phyloP scores from a whole-genome alignment of 2,113 vertebrate genomes.

The Donacobius atricapilla region DNA sequence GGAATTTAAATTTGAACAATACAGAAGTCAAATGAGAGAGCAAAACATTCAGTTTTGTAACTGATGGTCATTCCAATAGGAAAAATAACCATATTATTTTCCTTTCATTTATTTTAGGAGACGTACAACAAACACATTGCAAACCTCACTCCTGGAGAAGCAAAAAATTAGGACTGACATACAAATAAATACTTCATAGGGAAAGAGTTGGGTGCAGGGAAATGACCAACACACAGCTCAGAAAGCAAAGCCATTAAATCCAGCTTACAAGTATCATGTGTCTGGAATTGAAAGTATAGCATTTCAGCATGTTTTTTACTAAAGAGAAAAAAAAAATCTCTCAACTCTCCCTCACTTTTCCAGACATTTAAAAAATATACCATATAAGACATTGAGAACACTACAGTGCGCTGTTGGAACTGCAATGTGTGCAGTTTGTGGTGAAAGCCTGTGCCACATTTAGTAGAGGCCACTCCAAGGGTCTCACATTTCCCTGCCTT shows the following conservation, averaged over 20 bases:
- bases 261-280: slow-evolving; percentile 22
- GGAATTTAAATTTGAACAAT: not conserved
- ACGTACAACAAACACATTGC: not conserved
- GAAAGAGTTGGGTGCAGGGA: not conserved
- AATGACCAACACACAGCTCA: not conserved
- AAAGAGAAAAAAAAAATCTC: not conserved
- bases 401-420: not conserved
- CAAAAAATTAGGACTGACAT: not conserved
- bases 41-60: not conserved
- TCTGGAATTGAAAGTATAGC: slow-evolving; percentile 24
- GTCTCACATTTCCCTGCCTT: not conserved
- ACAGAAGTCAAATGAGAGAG: not conserved
- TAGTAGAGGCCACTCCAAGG: not conserved
- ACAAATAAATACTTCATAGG: not conserved
- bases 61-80: not conserved
- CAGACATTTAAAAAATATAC: not conserved
- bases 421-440: not conserved
- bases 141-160: not conserved
- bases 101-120: not conserved
- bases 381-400: not conserved
- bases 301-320: not conserved
- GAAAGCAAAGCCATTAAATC: slow-evolving; percentile 18
- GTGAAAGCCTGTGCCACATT: not conserved
- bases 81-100: not conserved
- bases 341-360: not conserved